phyloP scores from a whole-genome alignment of 2,797 vertebrate species.

The Okamejei kenojei region DNA sequence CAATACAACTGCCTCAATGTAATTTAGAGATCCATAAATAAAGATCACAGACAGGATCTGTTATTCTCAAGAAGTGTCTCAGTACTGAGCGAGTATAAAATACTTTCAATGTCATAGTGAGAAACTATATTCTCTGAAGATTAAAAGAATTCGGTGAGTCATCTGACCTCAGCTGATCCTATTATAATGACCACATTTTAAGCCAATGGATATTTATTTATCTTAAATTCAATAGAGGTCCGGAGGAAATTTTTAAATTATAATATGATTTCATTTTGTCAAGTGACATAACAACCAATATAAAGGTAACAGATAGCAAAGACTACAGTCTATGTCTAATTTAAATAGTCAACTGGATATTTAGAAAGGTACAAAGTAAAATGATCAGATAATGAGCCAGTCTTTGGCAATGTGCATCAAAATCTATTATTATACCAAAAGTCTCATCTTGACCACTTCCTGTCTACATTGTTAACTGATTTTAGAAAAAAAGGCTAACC shows the following conservation, averaged over 20 bases:
- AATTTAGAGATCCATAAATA: slow-evolving; percentile 33
- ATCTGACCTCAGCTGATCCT: background rate
- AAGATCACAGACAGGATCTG: slow-evolving; percentile 5
- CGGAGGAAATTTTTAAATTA: background rate
- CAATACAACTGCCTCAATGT: slow-evolving; percentile 10
- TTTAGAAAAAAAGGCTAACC: too few relatives aligned
- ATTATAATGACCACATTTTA: background rate
- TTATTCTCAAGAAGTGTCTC: background rate
- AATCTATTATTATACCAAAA: too few relatives aligned
- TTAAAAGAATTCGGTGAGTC: background rate
- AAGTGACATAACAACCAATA: background rate
- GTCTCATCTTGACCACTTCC: too few relatives aligned
- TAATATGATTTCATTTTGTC: background rate
- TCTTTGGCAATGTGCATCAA: too few relatives aligned
- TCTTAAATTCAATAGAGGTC: background rate
- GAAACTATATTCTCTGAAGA: background rate
- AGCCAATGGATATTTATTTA: background rate
- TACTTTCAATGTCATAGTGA: background rate
- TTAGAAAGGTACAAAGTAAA: too few relatives aligned
- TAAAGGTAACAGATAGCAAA: background rate
- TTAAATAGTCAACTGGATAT: background rate
- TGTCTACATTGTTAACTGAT: too few relatives aligned
- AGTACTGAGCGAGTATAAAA: background rate
- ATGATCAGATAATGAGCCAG: too few relatives aligned
- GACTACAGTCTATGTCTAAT: background rate